A percentile compares a stretch with the other conserved stretches of the same genome.
phyloP scores from a whole-genome alignment of 2,797 vertebrate species.

The Oryzias sinensis region DNA sequence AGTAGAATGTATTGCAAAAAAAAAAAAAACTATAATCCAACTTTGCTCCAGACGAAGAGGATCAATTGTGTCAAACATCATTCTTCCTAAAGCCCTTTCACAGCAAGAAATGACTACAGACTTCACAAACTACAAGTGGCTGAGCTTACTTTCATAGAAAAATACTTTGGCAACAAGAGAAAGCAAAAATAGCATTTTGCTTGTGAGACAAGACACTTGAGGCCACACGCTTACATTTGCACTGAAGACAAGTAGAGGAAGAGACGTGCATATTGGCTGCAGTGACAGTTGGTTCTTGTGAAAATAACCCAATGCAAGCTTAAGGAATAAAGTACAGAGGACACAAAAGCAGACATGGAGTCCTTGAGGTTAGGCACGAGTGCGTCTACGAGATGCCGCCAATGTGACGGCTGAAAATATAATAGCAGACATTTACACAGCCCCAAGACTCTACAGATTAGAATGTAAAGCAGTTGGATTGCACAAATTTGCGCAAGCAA shows the following conservation, averaged over 20 bases:
- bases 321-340: constrained; percentile 21
- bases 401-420: constrained; percentile 36
- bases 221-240: constrained; percentile 30
- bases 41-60: background rate
- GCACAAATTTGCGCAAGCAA: constrained; percentile 29
- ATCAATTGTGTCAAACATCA: constrained; percentile 12
- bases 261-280: constrained; percentile 25
- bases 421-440: constrained; percentile 33
- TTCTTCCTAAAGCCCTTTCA: constrained; percentile 20
- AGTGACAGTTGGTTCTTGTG: constrained; percentile 30
- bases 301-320: constrained; percentile 48
- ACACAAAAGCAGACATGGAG: constrained; percentile 27
- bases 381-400: constrained; percentile 44
- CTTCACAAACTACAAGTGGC: constrained; percentile 30
- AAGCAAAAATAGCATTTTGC: constrained; percentile 36
- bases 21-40: too few relatives aligned
- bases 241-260: constrained; percentile 15
- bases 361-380: constrained; percentile 53
- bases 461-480: constrained; percentile 31
- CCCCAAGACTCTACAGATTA: constrained; percentile 37
- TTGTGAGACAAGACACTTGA: constrained; percentile 30
- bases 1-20: too few relatives aligned
- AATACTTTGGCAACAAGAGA: constrained; percentile 24
- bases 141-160: constrained; percentile 29
- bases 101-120: constrained; percentile 26